phyloP scores from a whole-genome alignment of 2,113 vertebrate species.

The Nibea albiflora region DNA sequence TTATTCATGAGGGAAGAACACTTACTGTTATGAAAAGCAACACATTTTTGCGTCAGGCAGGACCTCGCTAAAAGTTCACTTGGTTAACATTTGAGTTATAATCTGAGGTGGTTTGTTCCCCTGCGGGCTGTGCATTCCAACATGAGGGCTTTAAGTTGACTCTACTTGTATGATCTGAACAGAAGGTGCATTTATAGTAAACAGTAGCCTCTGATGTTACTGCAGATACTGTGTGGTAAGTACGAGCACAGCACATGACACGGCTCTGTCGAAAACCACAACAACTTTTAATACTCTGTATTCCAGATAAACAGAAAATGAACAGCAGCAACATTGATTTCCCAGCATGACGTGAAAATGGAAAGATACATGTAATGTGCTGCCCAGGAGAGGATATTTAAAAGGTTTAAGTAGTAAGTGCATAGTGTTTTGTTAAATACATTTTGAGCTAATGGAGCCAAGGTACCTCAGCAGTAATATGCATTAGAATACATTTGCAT shows the following conservation, averaged over 20 bases:
- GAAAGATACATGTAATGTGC: slow-evolving; percentile 14
- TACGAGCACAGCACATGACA: slow-evolving; percentile 22
- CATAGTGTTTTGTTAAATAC: background rate
- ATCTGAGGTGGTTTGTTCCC: slow-evolving; percentile 15
- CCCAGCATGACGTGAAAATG: slow-evolving; percentile 25
- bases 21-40: slow-evolving; percentile 41
- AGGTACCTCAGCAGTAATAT: slow-evolving; percentile 1
- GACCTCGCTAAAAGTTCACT: background rate
- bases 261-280: slow-evolving; percentile 28
- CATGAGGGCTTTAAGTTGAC: slow-evolving; percentile 13
- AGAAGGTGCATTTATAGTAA: slow-evolving; percentile 62
- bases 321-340: slow-evolving; percentile 9
- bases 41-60: slow-evolving; percentile 16
- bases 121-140: slow-evolving; percentile 23
- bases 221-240: background rate
- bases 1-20: background rate
- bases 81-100: slow-evolving; percentile 27
- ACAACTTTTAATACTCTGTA: slow-evolving; percentile 52
- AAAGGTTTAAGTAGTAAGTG: slow-evolving; percentile 28
- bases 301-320: slow-evolving; percentile 39
- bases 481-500: slow-evolving; percentile 60
- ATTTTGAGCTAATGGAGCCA: background rate
- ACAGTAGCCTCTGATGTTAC: slow-evolving; percentile 45
- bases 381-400: background rate
- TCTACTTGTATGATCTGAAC: slow-evolving; percentile 22